phyloP scores from a whole-genome alignment of 2,797 vertebrate species.

The Amblyraja radiata region DNA sequence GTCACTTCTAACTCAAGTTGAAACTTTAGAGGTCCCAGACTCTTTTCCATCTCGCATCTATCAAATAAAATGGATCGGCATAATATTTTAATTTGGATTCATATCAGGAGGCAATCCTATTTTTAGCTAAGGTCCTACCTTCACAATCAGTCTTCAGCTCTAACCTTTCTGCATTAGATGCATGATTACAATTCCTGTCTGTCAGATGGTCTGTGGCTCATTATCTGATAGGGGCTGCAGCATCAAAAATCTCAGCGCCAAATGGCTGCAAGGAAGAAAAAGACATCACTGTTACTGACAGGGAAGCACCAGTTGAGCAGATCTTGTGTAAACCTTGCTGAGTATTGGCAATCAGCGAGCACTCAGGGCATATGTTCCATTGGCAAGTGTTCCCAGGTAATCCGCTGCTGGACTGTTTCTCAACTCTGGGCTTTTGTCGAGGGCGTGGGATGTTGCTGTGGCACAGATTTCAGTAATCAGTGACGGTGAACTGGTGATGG shows the following conservation, averaged over 20 bases:
- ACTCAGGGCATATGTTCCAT: not conserved
- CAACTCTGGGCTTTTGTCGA: not conserved
- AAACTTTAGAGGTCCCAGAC: not conserved
- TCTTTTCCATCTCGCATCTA: not conserved
- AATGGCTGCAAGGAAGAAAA: not conserved
- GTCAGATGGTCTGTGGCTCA: too few relatives aligned
- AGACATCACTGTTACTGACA: not conserved
- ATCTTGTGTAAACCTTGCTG: not conserved
- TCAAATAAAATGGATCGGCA: not conserved
- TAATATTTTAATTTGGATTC: not conserved
- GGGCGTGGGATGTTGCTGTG: not conserved
- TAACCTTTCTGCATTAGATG: not conserved
- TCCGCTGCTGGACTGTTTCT: not conserved
- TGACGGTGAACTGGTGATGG: not conserved
- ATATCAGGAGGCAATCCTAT: not conserved
- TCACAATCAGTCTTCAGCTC: constrained; percentile 6
- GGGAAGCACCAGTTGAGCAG: not conserved
- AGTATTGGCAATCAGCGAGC: not conserved
- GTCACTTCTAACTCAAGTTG: not conserved
- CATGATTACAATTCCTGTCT: too few relatives aligned
- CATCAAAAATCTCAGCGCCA: not conserved
- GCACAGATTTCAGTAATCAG: not conserved
- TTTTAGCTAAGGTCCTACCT: not conserved
- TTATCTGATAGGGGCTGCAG: not conserved
- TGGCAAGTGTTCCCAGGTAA: not conserved